Percentiles rank a stretch among this genome's conserved stretches.
phyloP scores from a whole-genome alignment of 1,140 invertebrate species.

The Drosophila rufa region DNA sequence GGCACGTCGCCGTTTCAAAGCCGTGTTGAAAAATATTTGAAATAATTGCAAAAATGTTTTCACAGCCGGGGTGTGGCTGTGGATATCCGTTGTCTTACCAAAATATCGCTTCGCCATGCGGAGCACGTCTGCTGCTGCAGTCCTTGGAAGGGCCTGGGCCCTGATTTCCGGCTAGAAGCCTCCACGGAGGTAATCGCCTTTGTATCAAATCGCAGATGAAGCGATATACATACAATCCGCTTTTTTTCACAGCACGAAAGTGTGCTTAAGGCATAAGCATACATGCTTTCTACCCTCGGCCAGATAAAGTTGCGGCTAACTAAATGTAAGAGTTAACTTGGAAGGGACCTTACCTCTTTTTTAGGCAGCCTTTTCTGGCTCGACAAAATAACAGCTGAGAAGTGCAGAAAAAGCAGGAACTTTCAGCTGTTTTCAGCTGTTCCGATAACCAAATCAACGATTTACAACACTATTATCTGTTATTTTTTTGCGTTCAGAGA shows the following conservation, averaged over 20 bases:
- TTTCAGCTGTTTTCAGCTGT: no score
- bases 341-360: no score
- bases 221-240: background rate
- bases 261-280: background rate
- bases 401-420: no score
- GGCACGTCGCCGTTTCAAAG: slow-evolving; percentile 76
- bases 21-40: slow-evolving; percentile 83
- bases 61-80: slow-evolving; percentile 4
- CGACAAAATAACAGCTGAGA: no score
- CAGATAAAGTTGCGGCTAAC: no score
- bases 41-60: slow-evolving; percentile 81
- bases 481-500: no score
- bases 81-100: slow-evolving; percentile 14
- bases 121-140: slow-evolving; percentile 42
- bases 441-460: no score
- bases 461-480: no score
- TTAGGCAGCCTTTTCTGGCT: no score
- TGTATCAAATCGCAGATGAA: slow-evolving; percentile 7
- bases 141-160: background rate
- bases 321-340: no score
- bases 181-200: background rate
- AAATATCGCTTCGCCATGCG: slow-evolving; percentile 40
- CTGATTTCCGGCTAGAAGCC: background rate
- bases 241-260: background rate
- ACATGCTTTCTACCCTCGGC: no score